A percentile compares a stretch with the other conserved stretches of the same genome.
Evolutionary conservation across 2,113 vertebrate genomes (phyloP).

Genomic region (Bothrops jararaca): DNA sequence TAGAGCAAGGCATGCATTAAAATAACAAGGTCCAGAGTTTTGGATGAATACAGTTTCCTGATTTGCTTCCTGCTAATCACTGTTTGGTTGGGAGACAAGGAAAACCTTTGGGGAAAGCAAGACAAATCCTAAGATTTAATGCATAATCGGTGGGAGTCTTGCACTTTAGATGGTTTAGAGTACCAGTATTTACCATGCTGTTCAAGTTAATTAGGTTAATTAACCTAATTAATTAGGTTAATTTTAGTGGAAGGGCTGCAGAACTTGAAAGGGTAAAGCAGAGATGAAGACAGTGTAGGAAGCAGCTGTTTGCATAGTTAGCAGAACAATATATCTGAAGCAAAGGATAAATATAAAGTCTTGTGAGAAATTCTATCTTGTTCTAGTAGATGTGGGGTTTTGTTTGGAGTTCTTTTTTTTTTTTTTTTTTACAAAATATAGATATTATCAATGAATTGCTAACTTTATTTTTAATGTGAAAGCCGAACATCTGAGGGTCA

Average conservation of each 20-base stretch:
- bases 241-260: not conserved
- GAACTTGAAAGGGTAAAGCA: not conserved
- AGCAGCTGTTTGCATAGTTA: not conserved
- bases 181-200: not conserved
- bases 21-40: not conserved
- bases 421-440: not conserved
- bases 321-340: not conserved
- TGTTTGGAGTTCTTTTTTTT: not conserved
- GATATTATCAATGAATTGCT: not conserved
- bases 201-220: not conserved
- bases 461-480: not conserved
- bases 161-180: not conserved
- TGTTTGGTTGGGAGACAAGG: not conserved
- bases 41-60: not conserved
- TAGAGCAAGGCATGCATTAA: not conserved
- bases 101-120: not conserved
- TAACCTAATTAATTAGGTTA: not conserved
- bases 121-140: not conserved
- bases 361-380: not conserved
- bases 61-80: not conserved
- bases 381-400: not conserved
- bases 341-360: not conserved
- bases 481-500: not conserved
- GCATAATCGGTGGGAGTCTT: not conserved
- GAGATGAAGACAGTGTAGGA: not conserved